These are phyloP conservation scores for Trissoscelio sp. DNA, from an alignment of 2,888 invertebrate genomes.

Conservation along the genomic window DNA sequence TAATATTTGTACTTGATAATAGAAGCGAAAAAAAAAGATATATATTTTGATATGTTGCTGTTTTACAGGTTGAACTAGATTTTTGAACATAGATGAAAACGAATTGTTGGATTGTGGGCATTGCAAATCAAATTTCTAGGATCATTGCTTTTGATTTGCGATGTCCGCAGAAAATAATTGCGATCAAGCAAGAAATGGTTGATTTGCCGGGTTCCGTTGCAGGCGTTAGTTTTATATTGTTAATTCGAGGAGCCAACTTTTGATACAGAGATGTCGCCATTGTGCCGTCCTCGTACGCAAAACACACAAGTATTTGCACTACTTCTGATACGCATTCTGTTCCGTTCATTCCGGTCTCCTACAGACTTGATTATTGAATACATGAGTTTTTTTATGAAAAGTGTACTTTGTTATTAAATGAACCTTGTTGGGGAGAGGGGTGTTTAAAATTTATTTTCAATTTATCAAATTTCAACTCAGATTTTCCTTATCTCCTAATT, in stretches of 20 bases:
- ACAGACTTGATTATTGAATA: slow-evolving; percentile 29
- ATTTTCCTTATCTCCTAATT: too few species aligned
- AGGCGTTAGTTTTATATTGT: slow-evolving; percentile 30
- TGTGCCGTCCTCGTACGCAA: slow-evolving; percentile 20
- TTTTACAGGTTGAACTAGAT: slow-evolving; percentile 46
- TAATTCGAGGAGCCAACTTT: slow-evolving; percentile 19
- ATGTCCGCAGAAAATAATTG: slow-evolving; percentile 12
- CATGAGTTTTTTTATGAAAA: slow-evolving; percentile 41
- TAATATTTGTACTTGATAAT: slow-evolving; percentile 46
- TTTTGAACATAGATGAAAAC: slow-evolving; percentile 20
- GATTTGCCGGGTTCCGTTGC: slow-evolving; percentile 33
- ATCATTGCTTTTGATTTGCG: neutral
- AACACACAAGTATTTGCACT: slow-evolving; percentile 34
- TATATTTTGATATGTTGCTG: slow-evolving; percentile 59
- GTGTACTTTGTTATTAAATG: neutral
- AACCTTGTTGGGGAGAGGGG: too few species aligned
- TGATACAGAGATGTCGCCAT: slow-evolving; percentile 4
- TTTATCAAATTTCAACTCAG: too few species aligned
- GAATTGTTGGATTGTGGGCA: slow-evolving; percentile 22
- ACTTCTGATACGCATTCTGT: slow-evolving; percentile 37
- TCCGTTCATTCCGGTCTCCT: slow-evolving; percentile 36
- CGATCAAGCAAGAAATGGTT: slow-evolving; percentile 21
- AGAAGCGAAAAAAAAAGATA: slow-evolving; percentile 32
- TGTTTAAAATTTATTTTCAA: too few species aligned
- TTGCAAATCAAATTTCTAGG: neutral